Base-by-base conservation (phyloP, 2,797 vertebrate genomes). In the Nyctibius grandis region DNA sequence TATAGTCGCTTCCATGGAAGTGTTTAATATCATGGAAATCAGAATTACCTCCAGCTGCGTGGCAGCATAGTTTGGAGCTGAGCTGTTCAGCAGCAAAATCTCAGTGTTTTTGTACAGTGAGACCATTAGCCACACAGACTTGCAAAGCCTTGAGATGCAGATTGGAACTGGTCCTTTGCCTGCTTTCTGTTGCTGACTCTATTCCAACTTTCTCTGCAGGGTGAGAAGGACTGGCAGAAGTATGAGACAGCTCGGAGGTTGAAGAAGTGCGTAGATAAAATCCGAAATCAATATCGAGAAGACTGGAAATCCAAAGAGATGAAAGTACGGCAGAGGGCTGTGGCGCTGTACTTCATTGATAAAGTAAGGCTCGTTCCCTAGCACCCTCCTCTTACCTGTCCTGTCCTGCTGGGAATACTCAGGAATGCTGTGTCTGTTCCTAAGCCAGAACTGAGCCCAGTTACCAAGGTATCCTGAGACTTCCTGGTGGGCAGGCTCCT, bases 241-340 rank as follows among this genome's bases (percentile, higher is more conserved):
- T 99, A 99, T 1, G 99, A 99, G 98, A 99, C 98, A 0, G 99
- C 99, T 65, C 99, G 99, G 65, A 98, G 98, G 80, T 97, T 99
- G 93, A 99, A 99, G 98, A 99, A 99, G 68, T 99, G 98, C 16
- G 99, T 99, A 90, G 99, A 99, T 89, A 99, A 98, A 59, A 98
- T 99, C 95, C 98, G 99, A 90, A 97, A 97, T 73, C 99, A 99
- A 31, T 99, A 99, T 96, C 98, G 98, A 17, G 99, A 99, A 79
- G 99, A 99, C 97, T 99, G 99, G 99, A 99, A 99, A 97, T 99
- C 99, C 85, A 99, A 99, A 97, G 99, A 99, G 96, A 99, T 99
- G 99, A 98, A 99, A 96, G 99, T 99, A 60, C 98, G 99, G 67
- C 99, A 99, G 98, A 98, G 99, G 84, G 99, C 99, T 11, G 99